A percentile compares a stretch with the other conserved stretches of the same genome.
Evolutionary conservation across 2,797 vertebrate species (phyloP).

Genomic region (Rhinella marina): DNA sequence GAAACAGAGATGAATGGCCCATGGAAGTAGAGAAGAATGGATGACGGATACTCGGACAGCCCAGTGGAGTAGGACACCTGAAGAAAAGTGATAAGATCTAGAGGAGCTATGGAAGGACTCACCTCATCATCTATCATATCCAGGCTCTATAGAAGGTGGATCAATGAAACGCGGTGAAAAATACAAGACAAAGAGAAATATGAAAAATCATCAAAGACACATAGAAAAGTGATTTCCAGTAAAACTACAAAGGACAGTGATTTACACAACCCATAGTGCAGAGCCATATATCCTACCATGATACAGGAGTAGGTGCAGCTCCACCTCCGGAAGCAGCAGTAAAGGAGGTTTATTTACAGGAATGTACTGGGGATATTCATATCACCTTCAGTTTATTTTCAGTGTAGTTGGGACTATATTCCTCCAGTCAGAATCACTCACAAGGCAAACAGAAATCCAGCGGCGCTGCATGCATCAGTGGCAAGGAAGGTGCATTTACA

Average conservation of each 20-base stretch:
- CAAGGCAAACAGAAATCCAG: no score
- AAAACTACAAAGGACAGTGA: background rate
- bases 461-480: no score
- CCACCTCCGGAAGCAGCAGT: background rate
- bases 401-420: no score
- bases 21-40: background rate
- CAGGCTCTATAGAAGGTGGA: slow-evolving; percentile 84
- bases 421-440: no score
- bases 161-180: slow-evolving; percentile 20
- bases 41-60: background rate
- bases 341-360: background rate
- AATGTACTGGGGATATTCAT: background rate
- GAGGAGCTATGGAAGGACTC: slow-evolving; percentile 71
- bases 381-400: background rate
- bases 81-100: background rate
- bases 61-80: background rate
- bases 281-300: no score
- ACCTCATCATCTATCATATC: slow-evolving; percentile 99
- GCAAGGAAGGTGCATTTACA: no score
- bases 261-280: no score
- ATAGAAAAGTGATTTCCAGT: background rate
- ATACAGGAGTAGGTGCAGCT: background rate
- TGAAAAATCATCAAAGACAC: background rate
- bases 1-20: no score
- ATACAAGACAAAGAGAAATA: slow-evolving; percentile 31